Base-by-base conservation (phyloP, 1,140 invertebrate genomes). In the Pseudomyrmex pallidus region DNA sequence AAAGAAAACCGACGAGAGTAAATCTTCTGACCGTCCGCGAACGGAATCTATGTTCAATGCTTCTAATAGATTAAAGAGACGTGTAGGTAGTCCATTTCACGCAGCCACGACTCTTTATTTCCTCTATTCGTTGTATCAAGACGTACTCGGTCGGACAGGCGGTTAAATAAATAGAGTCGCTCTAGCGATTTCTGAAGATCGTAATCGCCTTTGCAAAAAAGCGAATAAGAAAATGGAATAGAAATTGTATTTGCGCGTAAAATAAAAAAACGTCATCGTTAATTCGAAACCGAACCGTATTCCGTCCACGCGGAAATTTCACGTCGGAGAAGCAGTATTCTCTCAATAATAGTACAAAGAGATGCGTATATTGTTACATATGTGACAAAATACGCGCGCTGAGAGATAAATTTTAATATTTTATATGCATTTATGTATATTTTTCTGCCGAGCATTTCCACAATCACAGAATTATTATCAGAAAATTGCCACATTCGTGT, bases 31-130 rank as follows among this genome's bases (percentile, higher is more conserved):
- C 20, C 44, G 76, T 80, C 66, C 76, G 66, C 66, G 76, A 54
- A 50, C 76, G 66, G 17, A 80, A 80, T 80, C 76, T 80, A 80
- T 59, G 76, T 80, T 80, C 76, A 70, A 80, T 72, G 76, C 76
- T 50, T 48, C 66, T 80, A 80, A 80, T 80, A 80, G 76, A 80
- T 80, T 80, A 80, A 72, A 80, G 76, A 67, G 76, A 80, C 76
- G 54, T 70, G 22, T 66, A 59, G 76, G 54, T 72, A 80, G 66
- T 72, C 76, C 44, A 80, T 80, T 80, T 80, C 64, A 80, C 76
- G 76, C 76, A 80, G 76, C 66, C 66, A 80, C 20, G 68, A 20
- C 35, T 70, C 76, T 80, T 72, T 80, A 80, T 80, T 80, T 61
- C 66, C 22, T 66, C 50, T 77, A 77, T 77, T 54, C 25, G 66